Percentiles rank a stretch among this genome's conserved stretches.
phyloP scores from a whole-genome alignment of 2,888 invertebrate genomes.

The Clivina fossor region DNA sequence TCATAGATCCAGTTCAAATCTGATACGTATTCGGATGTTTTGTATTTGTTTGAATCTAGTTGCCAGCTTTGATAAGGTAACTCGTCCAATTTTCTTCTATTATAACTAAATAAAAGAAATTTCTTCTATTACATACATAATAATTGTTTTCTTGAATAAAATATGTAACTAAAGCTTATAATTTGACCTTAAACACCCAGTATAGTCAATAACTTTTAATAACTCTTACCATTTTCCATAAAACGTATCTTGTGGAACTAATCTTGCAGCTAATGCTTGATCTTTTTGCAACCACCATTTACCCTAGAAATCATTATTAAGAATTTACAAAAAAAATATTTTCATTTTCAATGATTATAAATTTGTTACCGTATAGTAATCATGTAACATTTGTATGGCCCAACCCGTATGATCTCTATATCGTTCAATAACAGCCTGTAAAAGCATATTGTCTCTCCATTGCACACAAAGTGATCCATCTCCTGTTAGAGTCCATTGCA shows the following conservation, averaged over 20 bases:
- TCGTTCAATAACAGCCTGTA: constrained; percentile 63
- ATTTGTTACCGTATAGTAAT: constrained; percentile 62
- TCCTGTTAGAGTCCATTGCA: constrained; percentile 63
- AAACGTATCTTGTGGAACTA: constrained; percentile 59
- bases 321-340: background rate
- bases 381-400: constrained; percentile 57
- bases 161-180: too few relatives aligned
- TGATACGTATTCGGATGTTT: constrained; percentile 70
- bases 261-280: constrained; percentile 59
- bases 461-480: constrained; percentile 61
- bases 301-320: constrained; percentile 53
- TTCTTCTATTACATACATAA: background rate
- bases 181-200: too few relatives aligned
- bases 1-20: constrained; percentile 78
- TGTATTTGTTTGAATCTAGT: constrained; percentile 61
- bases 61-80: constrained; percentile 77
- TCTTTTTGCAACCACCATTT: constrained; percentile 61
- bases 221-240: constrained; percentile 53
- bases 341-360: constrained; percentile 8
- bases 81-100: constrained; percentile 79
- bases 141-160: background rate
- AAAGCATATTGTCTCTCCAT: constrained; percentile 66
- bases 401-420: constrained; percentile 59
- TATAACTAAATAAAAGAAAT: constrained; percentile 60
- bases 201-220: too few relatives aligned